Conservation (phyloP, 2,888 invertebrate genomes). For the Volucella zonaria region DNA sequence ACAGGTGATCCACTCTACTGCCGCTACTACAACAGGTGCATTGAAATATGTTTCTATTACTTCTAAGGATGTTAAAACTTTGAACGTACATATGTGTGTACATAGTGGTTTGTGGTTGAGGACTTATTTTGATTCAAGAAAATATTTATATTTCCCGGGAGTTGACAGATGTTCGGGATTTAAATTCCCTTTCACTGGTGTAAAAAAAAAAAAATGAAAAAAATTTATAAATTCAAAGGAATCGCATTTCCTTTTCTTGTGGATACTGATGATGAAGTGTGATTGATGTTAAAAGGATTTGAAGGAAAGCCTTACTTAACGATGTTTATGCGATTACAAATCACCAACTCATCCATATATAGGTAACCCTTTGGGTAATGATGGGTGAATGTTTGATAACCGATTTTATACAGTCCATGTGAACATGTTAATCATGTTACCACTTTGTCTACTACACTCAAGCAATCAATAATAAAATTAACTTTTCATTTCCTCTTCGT, state of each 20-base stretch:
- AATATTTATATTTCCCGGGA: constrained; percentile 10
- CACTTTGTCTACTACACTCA: not conserved
- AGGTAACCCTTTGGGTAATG: too few relatives aligned
- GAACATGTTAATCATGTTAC: not conserved
- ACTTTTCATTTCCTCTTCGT: constrained; percentile 4
- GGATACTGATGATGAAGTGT: constrained; percentile 3
- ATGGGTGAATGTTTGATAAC: too few relatives aligned
- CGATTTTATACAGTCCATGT: too few relatives aligned
- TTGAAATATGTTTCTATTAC: not conserved
- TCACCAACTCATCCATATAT: not conserved
- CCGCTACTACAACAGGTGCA: constrained; percentile 13
- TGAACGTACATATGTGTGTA: not conserved
- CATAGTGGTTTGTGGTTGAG: not conserved
- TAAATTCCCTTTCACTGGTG: not conserved
- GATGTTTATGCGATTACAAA: constrained; percentile 4
- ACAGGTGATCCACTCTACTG: constrained; percentile 31
- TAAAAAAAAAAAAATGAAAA: not conserved
- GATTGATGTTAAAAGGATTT: not conserved
- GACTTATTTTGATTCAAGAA: constrained; percentile 14
- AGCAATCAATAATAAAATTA: constrained; percentile 41
- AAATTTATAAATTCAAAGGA: not conserved
- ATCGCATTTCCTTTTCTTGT: not conserved
- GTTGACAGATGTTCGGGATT: constrained; percentile 18
- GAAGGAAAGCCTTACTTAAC: not conserved
- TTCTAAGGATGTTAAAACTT: not conserved